These are phyloP conservation scores for Lasioglossum malachurum DNA, from an alignment of 2,888 invertebrate genomes.

Conservation along the genomic window DNA sequence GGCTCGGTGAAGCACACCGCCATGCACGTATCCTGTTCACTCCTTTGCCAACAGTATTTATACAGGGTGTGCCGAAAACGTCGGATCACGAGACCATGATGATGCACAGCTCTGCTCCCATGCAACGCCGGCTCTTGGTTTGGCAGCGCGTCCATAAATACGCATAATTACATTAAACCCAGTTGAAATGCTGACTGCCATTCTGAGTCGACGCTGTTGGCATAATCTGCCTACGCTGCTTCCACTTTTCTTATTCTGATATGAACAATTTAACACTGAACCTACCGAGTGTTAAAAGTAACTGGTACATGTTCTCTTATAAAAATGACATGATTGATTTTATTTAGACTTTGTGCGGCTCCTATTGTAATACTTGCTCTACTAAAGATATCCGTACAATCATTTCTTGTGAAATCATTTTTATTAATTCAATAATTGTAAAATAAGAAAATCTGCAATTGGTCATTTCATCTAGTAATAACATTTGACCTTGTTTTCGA, in stretches of 20 bases:
- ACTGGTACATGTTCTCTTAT: too few relatives aligned
- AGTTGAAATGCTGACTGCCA: not conserved
- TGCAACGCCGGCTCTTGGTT: not conserved
- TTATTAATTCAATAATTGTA: too few relatives aligned
- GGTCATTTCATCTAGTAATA: too few relatives aligned
- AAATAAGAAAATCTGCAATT: too few relatives aligned
- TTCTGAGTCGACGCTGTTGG: not conserved
- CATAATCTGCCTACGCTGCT: not conserved
- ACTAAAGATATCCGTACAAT: too few relatives aligned
- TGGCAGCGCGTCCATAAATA: not conserved
- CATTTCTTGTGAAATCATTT: too few relatives aligned
- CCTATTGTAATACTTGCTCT: too few relatives aligned
- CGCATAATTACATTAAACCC: not conserved
- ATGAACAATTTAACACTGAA: not conserved
- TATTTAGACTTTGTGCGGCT: too few relatives aligned
- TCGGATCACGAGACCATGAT: not conserved
- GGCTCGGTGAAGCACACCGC: slow-evolving; percentile 12
- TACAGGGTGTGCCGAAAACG: slow-evolving; percentile 7
- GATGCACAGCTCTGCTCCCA: not conserved
- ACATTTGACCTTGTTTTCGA: too few relatives aligned
- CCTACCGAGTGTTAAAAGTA: too few relatives aligned
- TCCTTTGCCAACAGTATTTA: slow-evolving; percentile 11
- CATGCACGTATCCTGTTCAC: slow-evolving; percentile 20
- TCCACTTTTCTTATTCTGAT: not conserved
- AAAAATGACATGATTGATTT: too few relatives aligned